A percentile compares a stretch with the other conserved stretches of the same genome.
These are phyloP conservation scores for Pachyrhynchus sulphureomaculatus DNA, from an alignment of 1,140 invertebrate species.

Conservation along the genomic window DNA sequence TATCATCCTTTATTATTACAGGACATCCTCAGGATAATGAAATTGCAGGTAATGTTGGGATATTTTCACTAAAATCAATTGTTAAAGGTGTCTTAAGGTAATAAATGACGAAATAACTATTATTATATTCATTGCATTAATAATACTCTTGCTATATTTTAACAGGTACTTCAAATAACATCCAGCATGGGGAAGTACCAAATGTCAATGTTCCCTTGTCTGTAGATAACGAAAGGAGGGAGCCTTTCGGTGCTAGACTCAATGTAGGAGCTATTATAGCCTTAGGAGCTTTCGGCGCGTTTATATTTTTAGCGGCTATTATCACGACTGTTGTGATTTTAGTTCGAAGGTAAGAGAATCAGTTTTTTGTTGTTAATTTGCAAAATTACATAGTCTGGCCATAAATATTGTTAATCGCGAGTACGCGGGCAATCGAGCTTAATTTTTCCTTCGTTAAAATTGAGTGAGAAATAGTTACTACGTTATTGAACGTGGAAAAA, in stretches of 20 bases:
- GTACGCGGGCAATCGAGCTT: too few relatives aligned
- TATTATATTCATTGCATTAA: too few relatives aligned
- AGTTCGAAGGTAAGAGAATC: constrained; percentile 84
- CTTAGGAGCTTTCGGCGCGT: constrained; percentile 84
- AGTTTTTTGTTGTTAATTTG: too few relatives aligned
- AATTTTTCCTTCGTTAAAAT: too few relatives aligned
- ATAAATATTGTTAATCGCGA: too few relatives aligned
- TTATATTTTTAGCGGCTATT: constrained; percentile 88
- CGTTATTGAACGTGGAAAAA: too few relatives aligned
- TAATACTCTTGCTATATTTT: too few relatives aligned
- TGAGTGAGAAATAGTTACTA: too few relatives aligned
- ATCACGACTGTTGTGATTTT: constrained; percentile 87
- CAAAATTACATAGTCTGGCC: too few relatives aligned
- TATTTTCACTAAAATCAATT: too few relatives aligned
- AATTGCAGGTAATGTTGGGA: constrained; percentile 51
- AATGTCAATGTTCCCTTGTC: constrained; percentile 69
- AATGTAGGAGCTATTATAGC: constrained; percentile 87
- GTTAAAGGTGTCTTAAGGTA: too few relatives aligned
- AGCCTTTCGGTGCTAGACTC: constrained; percentile 70
- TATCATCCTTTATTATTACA: constrained; percentile 62
- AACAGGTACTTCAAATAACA: constrained; percentile 53
- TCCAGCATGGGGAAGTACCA: constrained; percentile 57
- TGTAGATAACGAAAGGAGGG: constrained; percentile 65
- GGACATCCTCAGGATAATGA: constrained; percentile 65
- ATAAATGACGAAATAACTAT: too few relatives aligned